Conservation (phyloP, 2,888 invertebrate species). For the Drosophila maculinotata region DNA sequence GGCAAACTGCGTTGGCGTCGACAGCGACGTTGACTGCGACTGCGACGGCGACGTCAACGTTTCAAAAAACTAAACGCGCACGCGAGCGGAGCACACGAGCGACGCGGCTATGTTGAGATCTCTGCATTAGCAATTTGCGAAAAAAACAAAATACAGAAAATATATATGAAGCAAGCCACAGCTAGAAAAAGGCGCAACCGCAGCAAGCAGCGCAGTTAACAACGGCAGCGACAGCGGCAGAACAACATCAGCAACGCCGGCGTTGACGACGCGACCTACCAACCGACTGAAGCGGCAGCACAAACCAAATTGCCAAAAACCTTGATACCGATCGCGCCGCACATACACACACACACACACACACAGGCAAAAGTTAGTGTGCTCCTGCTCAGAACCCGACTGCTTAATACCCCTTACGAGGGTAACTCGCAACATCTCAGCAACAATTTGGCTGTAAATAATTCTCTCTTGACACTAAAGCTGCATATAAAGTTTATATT, state of each 20-base stretch:
- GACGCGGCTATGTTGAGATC: slow-evolving; percentile 70
- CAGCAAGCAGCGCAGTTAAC: slow-evolving; percentile 64
- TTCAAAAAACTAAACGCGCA: slow-evolving; percentile 69
- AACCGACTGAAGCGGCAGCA: slow-evolving; percentile 80
- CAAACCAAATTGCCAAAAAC: slow-evolving; percentile 84
- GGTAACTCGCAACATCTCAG: neutral
- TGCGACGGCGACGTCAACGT: slow-evolving; percentile 24
- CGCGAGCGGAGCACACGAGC: slow-evolving; percentile 64
- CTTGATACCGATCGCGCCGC: slow-evolving; percentile 83
- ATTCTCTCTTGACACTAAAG: neutral
- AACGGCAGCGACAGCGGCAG: slow-evolving; percentile 46
- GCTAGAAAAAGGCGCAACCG: slow-evolving; percentile 78
- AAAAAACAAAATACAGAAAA: slow-evolving; percentile 55
- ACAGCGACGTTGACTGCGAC: slow-evolving; percentile 29
- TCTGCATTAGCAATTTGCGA: slow-evolving; percentile 77
- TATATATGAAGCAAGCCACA: slow-evolving; percentile 46
- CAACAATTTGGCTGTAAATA: neutral
- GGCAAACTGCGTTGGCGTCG: slow-evolving; percentile 57
- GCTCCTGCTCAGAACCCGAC: slow-evolving; percentile 17
- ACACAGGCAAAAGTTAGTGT: slow-evolving; percentile 14
- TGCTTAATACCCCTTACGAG: slow-evolving; percentile 32
- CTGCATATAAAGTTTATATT: neutral
- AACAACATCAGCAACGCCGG: slow-evolving; percentile 59
- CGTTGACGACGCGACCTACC: slow-evolving; percentile 79
- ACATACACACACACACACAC: slow-evolving; percentile 47